Percentiles rank a stretch among this genome's conserved stretches.
Evolutionary conservation across 2,888 invertebrate species (phyloP).

Genomic region (Volucella bombylans): DNA sequence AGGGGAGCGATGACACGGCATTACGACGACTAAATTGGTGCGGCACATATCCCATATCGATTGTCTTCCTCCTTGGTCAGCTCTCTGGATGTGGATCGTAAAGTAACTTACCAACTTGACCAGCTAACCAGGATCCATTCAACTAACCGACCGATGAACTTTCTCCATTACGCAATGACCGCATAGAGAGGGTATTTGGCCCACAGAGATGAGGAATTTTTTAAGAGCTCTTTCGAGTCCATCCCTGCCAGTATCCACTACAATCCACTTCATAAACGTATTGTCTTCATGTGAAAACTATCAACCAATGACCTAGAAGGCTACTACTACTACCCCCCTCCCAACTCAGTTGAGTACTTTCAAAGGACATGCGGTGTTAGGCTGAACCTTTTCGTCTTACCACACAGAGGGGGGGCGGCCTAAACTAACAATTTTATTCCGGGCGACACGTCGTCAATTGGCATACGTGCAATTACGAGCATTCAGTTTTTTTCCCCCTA

Average conservation of each 20-base stretch:
- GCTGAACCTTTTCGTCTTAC: constrained; percentile 28
- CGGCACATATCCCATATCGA: constrained; percentile 27
- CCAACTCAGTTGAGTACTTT: constrained; percentile 6
- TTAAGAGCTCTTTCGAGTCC: constrained; percentile 49
- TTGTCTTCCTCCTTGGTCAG: constrained; percentile 41
- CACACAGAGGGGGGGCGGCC: constrained; percentile 38
- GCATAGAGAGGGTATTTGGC: constrained; percentile 48
- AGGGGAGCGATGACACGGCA: constrained; percentile 55
- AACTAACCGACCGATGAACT: constrained; percentile 58
- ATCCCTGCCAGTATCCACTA: constrained; percentile 1
- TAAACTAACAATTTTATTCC: constrained; percentile 70
- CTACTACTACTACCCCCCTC: constrained; percentile 11
- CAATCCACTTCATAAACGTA: constrained; percentile 39
- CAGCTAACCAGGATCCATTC: constrained; percentile 14
- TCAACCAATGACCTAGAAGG: constrained; percentile 64
- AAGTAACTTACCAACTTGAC: constrained; percentile 46
- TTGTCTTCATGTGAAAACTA: constrained; percentile 65
- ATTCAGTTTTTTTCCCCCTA: constrained; percentile 57
- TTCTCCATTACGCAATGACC: constrained; percentile 70
- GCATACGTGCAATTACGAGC: constrained; percentile 72
- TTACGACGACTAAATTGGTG: constrained; percentile 64
- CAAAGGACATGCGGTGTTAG: constrained; percentile 6
- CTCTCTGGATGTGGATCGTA: constrained; percentile 13
- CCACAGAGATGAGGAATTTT: constrained; percentile 12
- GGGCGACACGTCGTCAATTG: constrained; percentile 72